These are phyloP conservation scores for Leptopilina boulardi DNA, from an alignment of 1,140 invertebrate species.

Conservation along the genomic window DNA sequence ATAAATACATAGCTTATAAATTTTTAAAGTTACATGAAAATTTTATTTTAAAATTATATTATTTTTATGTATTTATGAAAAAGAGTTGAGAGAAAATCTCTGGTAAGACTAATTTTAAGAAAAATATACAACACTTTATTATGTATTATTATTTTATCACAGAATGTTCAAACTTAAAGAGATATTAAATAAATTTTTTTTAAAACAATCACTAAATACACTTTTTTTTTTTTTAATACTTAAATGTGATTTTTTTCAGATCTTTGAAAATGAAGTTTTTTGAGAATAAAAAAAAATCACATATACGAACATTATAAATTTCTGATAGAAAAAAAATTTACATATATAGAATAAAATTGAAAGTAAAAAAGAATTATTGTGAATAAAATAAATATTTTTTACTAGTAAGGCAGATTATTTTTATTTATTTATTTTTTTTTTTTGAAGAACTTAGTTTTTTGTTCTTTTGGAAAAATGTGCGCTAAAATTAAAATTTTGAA, in stretches of 20 bases:
- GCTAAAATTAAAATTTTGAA: slow-evolving; percentile 8
- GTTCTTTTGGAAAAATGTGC: slow-evolving; percentile 12
- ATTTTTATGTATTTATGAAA: background rate
- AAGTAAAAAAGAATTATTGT: background rate
- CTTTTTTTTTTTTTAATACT: background rate
- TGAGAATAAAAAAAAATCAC: background rate
- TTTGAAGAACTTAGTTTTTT: background rate
- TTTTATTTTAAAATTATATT: no score
- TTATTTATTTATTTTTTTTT: no score
- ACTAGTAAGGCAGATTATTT: slow-evolving; percentile 26
- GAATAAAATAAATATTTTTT: background rate
- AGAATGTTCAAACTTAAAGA: slow-evolving; percentile 31
- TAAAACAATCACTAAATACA: no score
- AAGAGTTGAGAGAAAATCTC: background rate
- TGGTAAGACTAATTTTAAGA: slow-evolving; percentile 6
- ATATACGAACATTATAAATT: no score
- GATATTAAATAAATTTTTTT: no score
- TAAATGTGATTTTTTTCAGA: background rate
- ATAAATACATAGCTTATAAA: no score
- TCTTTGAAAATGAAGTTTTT: background rate
- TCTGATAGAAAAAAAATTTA: slow-evolving; percentile 9
- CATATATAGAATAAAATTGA: background rate
- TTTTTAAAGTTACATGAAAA: no score
- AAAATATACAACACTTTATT: slow-evolving; percentile 3
- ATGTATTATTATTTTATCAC: no score